Evolutionary conservation across 37 sponge, comb jelly and placozoan genomes (phyloP).

Genomic region (Aphrocallistes beatrix): DNA sequence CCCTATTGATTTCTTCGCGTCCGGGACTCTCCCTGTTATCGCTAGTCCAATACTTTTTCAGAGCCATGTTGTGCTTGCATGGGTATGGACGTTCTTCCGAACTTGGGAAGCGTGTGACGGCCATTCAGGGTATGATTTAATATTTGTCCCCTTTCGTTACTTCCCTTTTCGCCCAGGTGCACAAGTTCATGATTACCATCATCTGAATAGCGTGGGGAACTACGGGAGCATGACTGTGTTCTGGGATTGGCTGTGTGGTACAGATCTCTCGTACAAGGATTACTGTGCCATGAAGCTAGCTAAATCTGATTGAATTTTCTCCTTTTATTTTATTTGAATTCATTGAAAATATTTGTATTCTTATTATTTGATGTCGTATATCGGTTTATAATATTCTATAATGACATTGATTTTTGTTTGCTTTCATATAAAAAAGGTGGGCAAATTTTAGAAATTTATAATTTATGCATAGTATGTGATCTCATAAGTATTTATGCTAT

Average conservation of each 20-base stretch:
- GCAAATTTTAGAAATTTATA: no score
- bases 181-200: conserved; percentile 52
- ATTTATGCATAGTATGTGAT: no score
- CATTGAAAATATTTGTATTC: no score
- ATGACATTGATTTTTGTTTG: no score
- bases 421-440: no score
- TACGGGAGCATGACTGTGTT: conserved; percentile 50
- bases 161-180: conserved; percentile 63
- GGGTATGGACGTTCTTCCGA: conserved; percentile 36
- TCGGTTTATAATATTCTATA: no score
- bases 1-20: conserved; percentile 32
- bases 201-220: conserved; percentile 51
- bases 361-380: no score
- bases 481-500: no score
- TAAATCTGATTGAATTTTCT: no score
- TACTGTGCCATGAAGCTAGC: no score
- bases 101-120: conserved; percentile 33
- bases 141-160: conserved; percentile 57
- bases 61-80: conserved; percentile 32
- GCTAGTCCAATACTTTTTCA: conserved; percentile 32
- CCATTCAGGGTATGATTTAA: conserved; percentile 48
- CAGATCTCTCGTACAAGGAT: conserved; percentile 26
- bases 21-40: conserved; percentile 25
- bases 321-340: no score
- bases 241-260: conserved; percentile 63